phyloP scores from a whole-genome alignment of 2,797 vertebrate species.

The Oceanodroma leucorhoa region DNA sequence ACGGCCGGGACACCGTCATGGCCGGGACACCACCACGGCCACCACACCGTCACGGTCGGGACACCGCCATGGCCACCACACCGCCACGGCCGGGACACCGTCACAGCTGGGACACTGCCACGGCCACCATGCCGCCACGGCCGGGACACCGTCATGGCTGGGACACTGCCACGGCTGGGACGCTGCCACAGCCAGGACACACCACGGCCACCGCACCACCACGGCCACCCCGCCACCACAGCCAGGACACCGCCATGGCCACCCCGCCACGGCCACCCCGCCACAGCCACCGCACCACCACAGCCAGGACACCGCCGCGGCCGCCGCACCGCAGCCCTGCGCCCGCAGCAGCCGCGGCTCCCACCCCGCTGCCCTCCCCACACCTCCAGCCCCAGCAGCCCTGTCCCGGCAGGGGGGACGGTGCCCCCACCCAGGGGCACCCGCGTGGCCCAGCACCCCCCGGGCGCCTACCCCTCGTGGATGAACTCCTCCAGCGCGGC shows the following conservation, averaged over 20 bases:
- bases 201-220: accelerated
- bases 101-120: accelerated
- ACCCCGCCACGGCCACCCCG: background rate
- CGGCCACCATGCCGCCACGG: background rate
- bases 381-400: accelerated
- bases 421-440: background rate
- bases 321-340: background rate
- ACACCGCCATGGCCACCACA: no score
- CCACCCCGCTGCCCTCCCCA: background rate
- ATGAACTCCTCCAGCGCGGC: slow-evolving; percentile 94
- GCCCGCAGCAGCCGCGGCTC: background rate
- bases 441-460: accelerated
- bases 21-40: no score
- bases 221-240: accelerated
- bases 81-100: background rate
- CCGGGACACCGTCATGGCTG: no score
- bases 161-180: accelerated
- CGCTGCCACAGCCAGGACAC: background rate
- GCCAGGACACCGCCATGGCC: accelerated
- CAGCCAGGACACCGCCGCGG: accelerated
- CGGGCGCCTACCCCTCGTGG: slow-evolving; percentile 86
- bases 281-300: background rate
- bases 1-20: accelerated
- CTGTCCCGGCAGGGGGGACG: accelerated
- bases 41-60: no score